Percentiles rank a stretch among this genome's conserved stretches.
phyloP scores from a whole-genome alignment of 2,888 invertebrate species.

The Scaptomyza caliginosa region DNA sequence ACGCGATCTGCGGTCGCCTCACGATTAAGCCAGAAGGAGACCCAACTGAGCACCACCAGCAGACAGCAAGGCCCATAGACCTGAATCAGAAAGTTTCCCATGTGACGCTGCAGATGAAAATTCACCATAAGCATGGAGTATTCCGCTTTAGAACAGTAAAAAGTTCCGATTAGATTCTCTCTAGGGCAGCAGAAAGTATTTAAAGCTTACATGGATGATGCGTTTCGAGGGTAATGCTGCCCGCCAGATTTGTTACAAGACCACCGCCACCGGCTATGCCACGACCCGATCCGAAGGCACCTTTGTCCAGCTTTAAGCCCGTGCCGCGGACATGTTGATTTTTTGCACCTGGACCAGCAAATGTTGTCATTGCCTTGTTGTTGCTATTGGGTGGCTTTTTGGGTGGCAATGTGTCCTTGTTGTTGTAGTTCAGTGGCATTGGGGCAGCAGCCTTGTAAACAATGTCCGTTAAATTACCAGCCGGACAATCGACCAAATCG shows the following conservation, averaged over 20 bases:
- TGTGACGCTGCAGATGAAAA: constrained; percentile 91
- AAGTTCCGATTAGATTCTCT: neutral
- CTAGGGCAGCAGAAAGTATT: neutral
- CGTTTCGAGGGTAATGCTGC: constrained; percentile 69
- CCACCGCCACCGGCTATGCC: constrained; percentile 49
- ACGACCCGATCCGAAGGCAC: constrained; percentile 66
- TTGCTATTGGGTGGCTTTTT: constrained; percentile 50
- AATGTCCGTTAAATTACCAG: constrained; percentile 87
- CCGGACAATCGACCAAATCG: constrained; percentile 90
- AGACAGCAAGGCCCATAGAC: constrained; percentile 93
- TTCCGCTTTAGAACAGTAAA: constrained; percentile 85
- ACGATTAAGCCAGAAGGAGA: constrained; percentile 93
- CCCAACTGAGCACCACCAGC: constrained; percentile 94
- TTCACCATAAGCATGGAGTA: constrained; percentile 90
- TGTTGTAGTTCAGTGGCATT: constrained; percentile 52
- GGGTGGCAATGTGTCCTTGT: constrained; percentile 53
- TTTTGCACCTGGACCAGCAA: constrained; percentile 77
- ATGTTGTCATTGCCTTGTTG: constrained; percentile 67
- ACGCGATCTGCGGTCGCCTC: constrained; percentile 93
- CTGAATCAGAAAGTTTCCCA: constrained; percentile 94
- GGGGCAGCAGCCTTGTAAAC: constrained; percentile 82
- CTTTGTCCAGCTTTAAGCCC: constrained; percentile 79
- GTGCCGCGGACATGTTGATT: constrained; percentile 81
- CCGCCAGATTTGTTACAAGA: constrained; percentile 50
- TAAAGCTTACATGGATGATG: constrained; percentile 73